These are phyloP conservation scores for Mechanitis messenoides DNA, from an alignment of 2,888 invertebrate species.

Conservation along the genomic window DNA sequence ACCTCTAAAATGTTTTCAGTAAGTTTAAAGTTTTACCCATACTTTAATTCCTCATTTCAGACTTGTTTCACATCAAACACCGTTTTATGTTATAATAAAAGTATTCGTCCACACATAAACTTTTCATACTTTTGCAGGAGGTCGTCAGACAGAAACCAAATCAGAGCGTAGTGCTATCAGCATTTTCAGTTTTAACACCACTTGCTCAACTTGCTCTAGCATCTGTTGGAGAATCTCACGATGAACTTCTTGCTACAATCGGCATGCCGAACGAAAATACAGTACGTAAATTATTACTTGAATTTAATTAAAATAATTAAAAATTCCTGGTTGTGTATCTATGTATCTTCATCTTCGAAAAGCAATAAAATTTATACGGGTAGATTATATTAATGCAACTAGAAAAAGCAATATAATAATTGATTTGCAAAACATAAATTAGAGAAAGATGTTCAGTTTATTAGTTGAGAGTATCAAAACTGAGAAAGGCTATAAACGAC, in stretches of 20 bases:
- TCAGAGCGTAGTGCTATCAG: conserved; percentile 60
- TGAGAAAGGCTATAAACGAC: too few species aligned
- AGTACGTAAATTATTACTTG: neutral
- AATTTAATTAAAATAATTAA: neutral
- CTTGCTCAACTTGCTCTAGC: conserved; percentile 56
- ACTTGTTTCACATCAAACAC: too few species aligned
- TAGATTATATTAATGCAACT: too few species aligned
- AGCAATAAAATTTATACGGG: neutral
- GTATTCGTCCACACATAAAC: too few species aligned
- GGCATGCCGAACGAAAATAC: conserved; percentile 50
- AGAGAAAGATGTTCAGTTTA: too few species aligned
- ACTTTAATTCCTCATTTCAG: too few species aligned
- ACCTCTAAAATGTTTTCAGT: conserved; percentile 53
- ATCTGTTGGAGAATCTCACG: conserved; percentile 53
- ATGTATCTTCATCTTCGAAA: neutral
- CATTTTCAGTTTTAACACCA: conserved; percentile 62
- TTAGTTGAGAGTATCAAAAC: too few species aligned
- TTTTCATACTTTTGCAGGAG: conserved; percentile 40
- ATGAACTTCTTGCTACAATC: conserved; percentile 52
- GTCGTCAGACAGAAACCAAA: conserved; percentile 41
- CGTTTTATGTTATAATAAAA: too few species aligned
- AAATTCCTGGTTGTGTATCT: neutral
- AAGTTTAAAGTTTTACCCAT: conserved; percentile 32
- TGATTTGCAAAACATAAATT: too few species aligned
- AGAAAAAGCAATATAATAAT: too few species aligned